phyloP scores from a whole-genome alignment of 2,797 vertebrate species.

The Acomys russatus region DNA sequence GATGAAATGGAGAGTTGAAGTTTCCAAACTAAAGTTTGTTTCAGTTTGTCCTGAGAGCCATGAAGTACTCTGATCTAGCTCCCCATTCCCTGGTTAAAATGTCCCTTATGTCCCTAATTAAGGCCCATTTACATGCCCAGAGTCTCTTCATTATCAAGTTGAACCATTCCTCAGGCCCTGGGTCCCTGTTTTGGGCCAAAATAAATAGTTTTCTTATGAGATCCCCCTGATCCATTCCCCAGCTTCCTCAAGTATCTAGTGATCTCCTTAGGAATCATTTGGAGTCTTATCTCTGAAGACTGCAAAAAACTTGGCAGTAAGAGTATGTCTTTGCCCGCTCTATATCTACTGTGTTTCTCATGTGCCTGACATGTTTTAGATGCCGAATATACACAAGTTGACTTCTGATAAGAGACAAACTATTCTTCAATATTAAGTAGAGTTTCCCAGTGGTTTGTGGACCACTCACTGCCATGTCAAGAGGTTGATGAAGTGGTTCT shows the following conservation, averaged over 20 bases:
- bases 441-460: background rate
- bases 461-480: background rate
- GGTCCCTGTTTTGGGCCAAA: background rate
- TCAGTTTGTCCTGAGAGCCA: background rate
- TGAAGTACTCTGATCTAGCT: background rate
- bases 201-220: background rate
- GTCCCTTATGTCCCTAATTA: background rate
- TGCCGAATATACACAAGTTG: background rate
- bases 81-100: background rate
- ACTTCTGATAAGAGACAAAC: background rate
- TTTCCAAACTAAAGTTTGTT: conserved; percentile 49
- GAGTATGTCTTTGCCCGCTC: background rate
- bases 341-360: background rate
- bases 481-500: background rate
- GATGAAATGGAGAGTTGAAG: conserved; percentile 4
- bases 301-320: background rate
- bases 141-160: background rate
- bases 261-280: background rate
- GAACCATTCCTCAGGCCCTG: background rate
- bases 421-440: background rate
- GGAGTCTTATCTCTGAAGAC: background rate
- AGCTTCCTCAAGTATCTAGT: conserved; percentile 15
- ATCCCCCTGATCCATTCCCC: background rate
- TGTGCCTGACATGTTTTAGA: background rate
- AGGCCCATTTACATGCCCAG: conserved; percentile 34